Conservation (phyloP, 2,888 invertebrate species). For the Synanthedon myopaeformis region DNA sequence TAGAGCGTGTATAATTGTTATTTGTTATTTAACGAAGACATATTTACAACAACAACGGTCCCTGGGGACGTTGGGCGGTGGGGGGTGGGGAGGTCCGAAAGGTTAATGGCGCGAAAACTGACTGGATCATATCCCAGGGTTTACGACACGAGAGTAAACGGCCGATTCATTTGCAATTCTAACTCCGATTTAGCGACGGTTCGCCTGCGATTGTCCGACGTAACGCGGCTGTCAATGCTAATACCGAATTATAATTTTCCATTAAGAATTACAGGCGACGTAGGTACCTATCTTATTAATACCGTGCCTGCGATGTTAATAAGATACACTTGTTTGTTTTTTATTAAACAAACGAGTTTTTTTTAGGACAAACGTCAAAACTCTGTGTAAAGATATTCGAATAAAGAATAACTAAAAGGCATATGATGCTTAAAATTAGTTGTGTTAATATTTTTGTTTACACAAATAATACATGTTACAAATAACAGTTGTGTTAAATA, state of each 20-base stretch:
- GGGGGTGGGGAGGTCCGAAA: conserved; percentile 42
- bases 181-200: conserved; percentile 49
- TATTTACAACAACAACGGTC: conserved; percentile 44
- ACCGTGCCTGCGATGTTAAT: too few relatives aligned
- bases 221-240: background rate
- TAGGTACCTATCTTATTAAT: too few relatives aligned
- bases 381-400: too few relatives aligned
- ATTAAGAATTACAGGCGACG: too few relatives aligned
- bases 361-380: too few relatives aligned
- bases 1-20: conserved; percentile 10
- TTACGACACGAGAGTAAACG: conserved; percentile 65
- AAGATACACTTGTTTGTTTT: too few relatives aligned
- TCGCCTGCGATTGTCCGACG: conserved; percentile 14
- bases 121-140: conserved; percentile 67
- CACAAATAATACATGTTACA: too few relatives aligned
- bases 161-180: conserved; percentile 71
- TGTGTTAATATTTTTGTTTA: too few relatives aligned
- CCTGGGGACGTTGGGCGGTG: conserved; percentile 28
- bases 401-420: too few relatives aligned
- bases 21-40: conserved; percentile 29
- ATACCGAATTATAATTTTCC: background rate
- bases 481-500: too few relatives aligned
- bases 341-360: too few relatives aligned
- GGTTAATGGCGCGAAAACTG: conserved; percentile 69
- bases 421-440: too few relatives aligned